Evolutionary conservation across 2,888 invertebrate genomes (phyloP).

Genomic region (Lepidocyrtoides sp.): DNA sequence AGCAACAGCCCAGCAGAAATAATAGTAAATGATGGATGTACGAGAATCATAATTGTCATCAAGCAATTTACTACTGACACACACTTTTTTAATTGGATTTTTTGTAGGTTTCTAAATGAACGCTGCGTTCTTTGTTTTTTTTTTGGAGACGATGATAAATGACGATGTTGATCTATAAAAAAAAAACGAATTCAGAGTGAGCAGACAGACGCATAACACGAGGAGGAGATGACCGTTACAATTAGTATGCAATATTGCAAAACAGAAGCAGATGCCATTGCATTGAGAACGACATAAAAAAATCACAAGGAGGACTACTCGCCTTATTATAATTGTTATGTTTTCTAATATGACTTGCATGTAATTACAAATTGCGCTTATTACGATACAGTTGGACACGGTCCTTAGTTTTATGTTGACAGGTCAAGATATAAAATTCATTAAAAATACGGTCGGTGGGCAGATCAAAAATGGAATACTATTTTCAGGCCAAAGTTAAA

Average conservation of each 20-base stretch:
- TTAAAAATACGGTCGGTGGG: constrained; percentile 2
- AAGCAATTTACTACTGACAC: constrained; percentile 50
- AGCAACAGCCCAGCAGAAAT: not conserved
- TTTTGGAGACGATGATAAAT: constrained; percentile 34
- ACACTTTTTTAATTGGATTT: constrained; percentile 51
- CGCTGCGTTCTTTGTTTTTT: not conserved
- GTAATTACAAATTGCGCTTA: not conserved
- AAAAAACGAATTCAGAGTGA: constrained; percentile 25
- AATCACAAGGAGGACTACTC: constrained; percentile 58
- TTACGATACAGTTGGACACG: too few species aligned
- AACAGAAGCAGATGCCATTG: not conserved
- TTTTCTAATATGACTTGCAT: not conserved
- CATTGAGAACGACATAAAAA: not conserved
- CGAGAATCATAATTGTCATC: constrained; percentile 20
- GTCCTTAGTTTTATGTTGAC: constrained; percentile 32
- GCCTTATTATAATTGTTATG: not conserved
- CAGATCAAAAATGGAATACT: not conserved
- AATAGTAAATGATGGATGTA: constrained; percentile 17
- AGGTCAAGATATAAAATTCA: not conserved
- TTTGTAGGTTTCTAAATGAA: not conserved
- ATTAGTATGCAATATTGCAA: not conserved
- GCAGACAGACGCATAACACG: not conserved
- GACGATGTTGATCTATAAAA: constrained; percentile 20
- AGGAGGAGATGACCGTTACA: constrained; percentile 23
- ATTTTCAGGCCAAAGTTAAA: constrained; percentile 1